Evolutionary conservation across 2,797 vertebrate genomes (phyloP).

Genomic region (Rousettus madagascariensis): DNA sequence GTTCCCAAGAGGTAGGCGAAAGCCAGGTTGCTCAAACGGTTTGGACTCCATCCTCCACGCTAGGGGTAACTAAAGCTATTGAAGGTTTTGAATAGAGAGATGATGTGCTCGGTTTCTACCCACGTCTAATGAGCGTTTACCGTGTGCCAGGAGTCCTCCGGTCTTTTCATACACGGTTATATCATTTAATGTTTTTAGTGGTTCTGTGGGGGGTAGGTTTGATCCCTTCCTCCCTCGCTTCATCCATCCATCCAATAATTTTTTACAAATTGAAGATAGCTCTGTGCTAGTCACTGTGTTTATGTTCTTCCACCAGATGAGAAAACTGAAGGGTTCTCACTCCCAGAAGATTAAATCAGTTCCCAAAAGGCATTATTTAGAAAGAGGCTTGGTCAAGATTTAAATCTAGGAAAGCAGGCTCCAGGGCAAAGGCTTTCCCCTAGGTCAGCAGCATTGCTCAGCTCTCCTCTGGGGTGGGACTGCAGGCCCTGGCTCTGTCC

Average conservation of each 20-base stretch:
- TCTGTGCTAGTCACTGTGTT: background rate
- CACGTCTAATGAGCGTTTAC: background rate
- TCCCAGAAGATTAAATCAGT: background rate
- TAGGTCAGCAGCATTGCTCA: background rate
- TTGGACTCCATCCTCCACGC: background rate
- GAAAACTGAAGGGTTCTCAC: background rate
- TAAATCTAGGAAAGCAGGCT: background rate
- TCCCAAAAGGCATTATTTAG: background rate
- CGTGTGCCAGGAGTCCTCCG: background rate
- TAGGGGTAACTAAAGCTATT: background rate
- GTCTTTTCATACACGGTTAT: background rate
- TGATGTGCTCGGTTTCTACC: background rate
- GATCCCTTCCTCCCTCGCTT: background rate
- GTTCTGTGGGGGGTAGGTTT: background rate
- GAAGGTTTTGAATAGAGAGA: background rate
- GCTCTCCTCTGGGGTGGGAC: background rate
- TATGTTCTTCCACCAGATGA: background rate
- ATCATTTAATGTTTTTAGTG: background rate
- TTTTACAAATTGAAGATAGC: background rate
- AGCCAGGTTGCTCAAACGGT: background rate
- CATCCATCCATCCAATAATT: background rate
- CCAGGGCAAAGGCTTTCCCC: background rate
- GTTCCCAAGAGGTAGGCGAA: background rate
- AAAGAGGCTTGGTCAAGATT: background rate
- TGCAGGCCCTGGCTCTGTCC: background rate